Evolutionary conservation across 92 coral and sea anemone genomes (phyloP).

Genomic region (Palythoa heliodiscus): DNA sequence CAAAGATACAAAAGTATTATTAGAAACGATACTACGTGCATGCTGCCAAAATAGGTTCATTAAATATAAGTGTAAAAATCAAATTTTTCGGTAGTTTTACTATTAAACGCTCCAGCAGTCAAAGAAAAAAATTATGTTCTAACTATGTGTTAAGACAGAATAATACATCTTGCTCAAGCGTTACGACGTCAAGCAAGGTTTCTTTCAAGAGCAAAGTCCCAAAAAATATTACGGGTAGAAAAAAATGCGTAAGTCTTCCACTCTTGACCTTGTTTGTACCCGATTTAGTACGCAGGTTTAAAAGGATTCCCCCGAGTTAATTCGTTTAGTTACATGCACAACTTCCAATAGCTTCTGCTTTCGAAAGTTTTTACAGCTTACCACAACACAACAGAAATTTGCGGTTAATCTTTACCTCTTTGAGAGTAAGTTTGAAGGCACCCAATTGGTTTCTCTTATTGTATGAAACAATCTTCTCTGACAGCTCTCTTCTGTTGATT

Average conservation of each 20-base stretch:
- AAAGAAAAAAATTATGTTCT: background rate
- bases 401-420: slow-evolving; percentile 70
- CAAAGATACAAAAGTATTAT: background rate
- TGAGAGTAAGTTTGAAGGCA: slow-evolving; percentile 83
- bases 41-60: background rate
- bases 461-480: slow-evolving; percentile 84
- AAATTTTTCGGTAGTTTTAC: slow-evolving; percentile 17
- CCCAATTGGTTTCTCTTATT: slow-evolving; percentile 95
- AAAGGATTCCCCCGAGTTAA: no score
- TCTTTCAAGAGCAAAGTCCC: background rate
- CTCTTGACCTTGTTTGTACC: background rate
- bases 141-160: background rate
- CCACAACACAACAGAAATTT: slow-evolving; percentile 28
- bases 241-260: background rate
- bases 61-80: slow-evolving; percentile 8
- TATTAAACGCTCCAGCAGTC: slow-evolving; percentile 1
- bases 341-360: background rate
- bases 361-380: background rate
- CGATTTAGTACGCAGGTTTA: background rate
- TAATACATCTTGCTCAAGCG: slow-evolving; percentile 22
- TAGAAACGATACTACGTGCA: background rate
- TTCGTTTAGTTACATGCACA: no score
- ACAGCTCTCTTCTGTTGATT: slow-evolving; percentile 87
- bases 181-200: slow-evolving; percentile 2
- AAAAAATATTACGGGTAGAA: background rate